These are phyloP conservation scores for Netelia inedita DNA, from an alignment of 2,888 invertebrate species.

Conservation along the genomic window DNA sequence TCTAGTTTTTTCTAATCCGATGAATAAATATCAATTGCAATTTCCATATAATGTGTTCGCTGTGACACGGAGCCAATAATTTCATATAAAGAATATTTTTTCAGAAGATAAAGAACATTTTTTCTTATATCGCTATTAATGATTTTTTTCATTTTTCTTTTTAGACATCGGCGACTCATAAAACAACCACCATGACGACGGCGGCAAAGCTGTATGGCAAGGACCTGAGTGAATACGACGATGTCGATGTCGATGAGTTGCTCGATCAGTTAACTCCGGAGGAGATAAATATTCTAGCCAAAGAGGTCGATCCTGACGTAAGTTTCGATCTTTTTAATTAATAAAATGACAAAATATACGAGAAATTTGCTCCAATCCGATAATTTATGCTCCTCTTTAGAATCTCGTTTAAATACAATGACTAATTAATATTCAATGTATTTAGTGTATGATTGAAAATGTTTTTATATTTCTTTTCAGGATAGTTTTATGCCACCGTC, in stretches of 20 bases:
- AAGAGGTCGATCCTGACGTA: constrained; percentile 99
- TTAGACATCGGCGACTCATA: constrained; percentile 95
- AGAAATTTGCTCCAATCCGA: background rate
- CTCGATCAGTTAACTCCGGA: constrained; percentile 96
- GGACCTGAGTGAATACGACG: constrained; percentile 96
- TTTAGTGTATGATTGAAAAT: constrained; percentile 36
- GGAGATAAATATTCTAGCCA: constrained; percentile 98
- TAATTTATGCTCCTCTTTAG: too few relatives aligned
- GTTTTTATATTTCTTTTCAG: constrained; percentile 88
- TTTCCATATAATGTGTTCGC: too few relatives aligned
- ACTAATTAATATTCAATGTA: constrained; percentile 16
- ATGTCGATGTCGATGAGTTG: constrained; percentile 98
- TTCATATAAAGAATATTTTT: too few relatives aligned
- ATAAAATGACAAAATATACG: too few relatives aligned
- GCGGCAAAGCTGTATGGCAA: constrained; percentile 96
- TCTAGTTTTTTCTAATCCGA: too few relatives aligned
- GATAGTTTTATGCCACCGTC: constrained; percentile 98
- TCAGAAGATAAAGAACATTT: background rate
- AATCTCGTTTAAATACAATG: too few relatives aligned
- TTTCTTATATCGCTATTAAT: constrained; percentile 8
- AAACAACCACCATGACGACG: constrained; percentile 95
- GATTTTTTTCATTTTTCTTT: constrained; percentile 81
- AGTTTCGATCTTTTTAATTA: constrained; percentile 85
- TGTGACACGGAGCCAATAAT: too few relatives aligned
- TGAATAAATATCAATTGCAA: too few relatives aligned